Evolutionary conservation across 2,888 invertebrate genomes (phyloP), one percentile per base, ranked within the genome.

Genomic region (Sialis lutaria): DNA sequence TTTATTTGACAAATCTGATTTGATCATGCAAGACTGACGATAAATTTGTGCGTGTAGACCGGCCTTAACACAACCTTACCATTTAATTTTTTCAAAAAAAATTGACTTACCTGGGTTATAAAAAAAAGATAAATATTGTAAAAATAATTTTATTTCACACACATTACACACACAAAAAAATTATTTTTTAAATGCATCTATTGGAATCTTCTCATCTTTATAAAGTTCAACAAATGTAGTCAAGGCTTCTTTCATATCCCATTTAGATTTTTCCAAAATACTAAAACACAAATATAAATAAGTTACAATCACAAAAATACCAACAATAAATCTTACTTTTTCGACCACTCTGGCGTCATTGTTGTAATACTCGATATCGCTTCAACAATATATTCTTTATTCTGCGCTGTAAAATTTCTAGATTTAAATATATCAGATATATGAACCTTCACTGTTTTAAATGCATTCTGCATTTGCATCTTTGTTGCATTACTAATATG

Each of bases 231-330:
- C 60, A 51, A 76, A 77, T 1, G 70, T 59, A 32, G 59, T 54
- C 9, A 70, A 63, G 3, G 75, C 67, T 50, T 64, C 64, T 40
- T 68, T 67, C 50, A 78, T 68, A 60, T 82, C 71, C 76, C 79
- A 83, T 13, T 69, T 64, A 53, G 75, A 76, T 50, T 73, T 67
- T 55, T 75, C 73, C 49, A 84, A 63, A 56, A 79, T 82, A 55
- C 79, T 79, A 62, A 48, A 69, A 68, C 52, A 50, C 50, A 49
- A 53, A 40, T 51, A 45, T 48, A 22, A 22, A 22, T 22, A 22
- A 42, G 31, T 42, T 8, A 12, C n/a, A 12, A 37, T 7, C 5
- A 37, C 6, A 10, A 37, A 37, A 37, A 10, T 2, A 12, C n/a
- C 12, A 37, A 37, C 37, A 37, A n/a, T n/a, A 8, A 37, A 6